Conservation (phyloP, 2,113 vertebrate genomes). For the Tenrec ecaudatus region DNA sequence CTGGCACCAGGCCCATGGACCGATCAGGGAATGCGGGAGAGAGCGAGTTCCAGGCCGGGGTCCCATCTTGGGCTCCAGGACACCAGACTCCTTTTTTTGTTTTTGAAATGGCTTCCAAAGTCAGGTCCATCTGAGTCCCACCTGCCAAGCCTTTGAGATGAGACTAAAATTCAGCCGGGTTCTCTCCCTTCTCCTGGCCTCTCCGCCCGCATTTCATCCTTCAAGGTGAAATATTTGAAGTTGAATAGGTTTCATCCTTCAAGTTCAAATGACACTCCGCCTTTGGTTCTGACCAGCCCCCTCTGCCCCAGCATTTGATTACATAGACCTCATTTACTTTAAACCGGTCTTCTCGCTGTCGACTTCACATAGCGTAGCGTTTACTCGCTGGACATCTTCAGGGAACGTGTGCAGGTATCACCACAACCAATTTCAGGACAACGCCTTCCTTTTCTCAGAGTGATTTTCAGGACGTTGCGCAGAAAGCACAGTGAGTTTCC, state of each 20-base stretch:
- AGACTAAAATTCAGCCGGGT: neutral
- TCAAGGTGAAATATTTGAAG: no score
- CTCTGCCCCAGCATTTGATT: neutral
- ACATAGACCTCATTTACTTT: neutral
- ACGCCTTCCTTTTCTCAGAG: neutral
- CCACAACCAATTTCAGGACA: no score
- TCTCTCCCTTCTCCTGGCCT: no score
- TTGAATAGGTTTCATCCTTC: no score
- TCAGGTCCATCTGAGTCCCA: neutral
- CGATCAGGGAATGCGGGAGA: accelerated
- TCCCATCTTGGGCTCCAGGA: neutral
- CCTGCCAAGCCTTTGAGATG: neutral
- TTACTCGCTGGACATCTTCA: no score
- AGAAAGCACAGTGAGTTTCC: neutral
- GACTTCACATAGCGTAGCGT: no score
- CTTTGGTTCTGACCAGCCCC: neutral
- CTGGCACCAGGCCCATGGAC: accelerated
- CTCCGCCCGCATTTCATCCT: accelerated
- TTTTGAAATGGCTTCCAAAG: conserved; percentile 21
- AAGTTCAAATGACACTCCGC: conserved; percentile 30
- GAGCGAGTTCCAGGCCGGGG: neutral
- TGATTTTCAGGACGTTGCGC: neutral
- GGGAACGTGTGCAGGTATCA: no score
- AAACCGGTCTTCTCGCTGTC: no score
- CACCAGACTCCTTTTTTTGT: neutral